Conservation (phyloP, 1,140 invertebrate genomes). For the Goniozus legneri region DNA sequence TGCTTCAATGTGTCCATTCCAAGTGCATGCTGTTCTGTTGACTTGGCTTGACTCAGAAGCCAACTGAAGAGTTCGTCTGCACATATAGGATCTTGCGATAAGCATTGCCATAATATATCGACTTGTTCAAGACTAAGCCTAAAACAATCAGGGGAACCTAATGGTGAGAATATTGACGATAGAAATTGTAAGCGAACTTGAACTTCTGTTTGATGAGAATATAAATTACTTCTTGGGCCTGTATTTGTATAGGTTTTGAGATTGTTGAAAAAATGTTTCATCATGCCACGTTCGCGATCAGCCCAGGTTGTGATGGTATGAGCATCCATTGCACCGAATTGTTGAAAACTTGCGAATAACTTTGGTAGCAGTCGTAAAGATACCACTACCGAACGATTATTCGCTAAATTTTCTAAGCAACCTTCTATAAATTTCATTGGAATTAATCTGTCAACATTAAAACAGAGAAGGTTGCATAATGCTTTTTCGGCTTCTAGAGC, state of each 20-base stretch:
- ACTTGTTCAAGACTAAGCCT: slow-evolving; percentile 85
- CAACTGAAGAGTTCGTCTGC: slow-evolving; percentile 90
- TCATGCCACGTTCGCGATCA: slow-evolving; percentile 85
- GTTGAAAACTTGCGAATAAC: slow-evolving; percentile 87
- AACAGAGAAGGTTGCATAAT: slow-evolving; percentile 82
- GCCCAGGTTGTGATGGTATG: slow-evolving; percentile 85
- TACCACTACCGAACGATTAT: slow-evolving; percentile 83
- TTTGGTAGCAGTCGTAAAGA: slow-evolving; percentile 85
- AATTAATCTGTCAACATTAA: slow-evolving; percentile 82
- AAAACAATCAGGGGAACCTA: slow-evolving; percentile 85
- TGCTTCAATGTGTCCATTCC: slow-evolving; percentile 82
- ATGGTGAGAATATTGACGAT: slow-evolving; percentile 85
- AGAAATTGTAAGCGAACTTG: slow-evolving; percentile 88
- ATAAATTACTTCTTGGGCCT: slow-evolving; percentile 56
- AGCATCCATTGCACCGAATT: slow-evolving; percentile 77
- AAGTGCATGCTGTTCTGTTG: slow-evolving; percentile 86
- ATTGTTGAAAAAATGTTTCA: slow-evolving; percentile 89
- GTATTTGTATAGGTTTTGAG: slow-evolving; percentile 62
- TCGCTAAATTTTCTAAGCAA: slow-evolving; percentile 84
- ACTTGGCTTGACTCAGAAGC: slow-evolving; percentile 85
- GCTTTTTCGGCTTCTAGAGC: slow-evolving; percentile 89
- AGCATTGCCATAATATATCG: slow-evolving; percentile 85
- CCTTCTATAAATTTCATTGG: slow-evolving; percentile 93
- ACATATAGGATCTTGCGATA: slow-evolving; percentile 78
- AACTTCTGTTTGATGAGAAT: slow-evolving; percentile 85